Conservation (phyloP, 2,888 invertebrate genomes). For the Strigamia crassipes region DNA sequence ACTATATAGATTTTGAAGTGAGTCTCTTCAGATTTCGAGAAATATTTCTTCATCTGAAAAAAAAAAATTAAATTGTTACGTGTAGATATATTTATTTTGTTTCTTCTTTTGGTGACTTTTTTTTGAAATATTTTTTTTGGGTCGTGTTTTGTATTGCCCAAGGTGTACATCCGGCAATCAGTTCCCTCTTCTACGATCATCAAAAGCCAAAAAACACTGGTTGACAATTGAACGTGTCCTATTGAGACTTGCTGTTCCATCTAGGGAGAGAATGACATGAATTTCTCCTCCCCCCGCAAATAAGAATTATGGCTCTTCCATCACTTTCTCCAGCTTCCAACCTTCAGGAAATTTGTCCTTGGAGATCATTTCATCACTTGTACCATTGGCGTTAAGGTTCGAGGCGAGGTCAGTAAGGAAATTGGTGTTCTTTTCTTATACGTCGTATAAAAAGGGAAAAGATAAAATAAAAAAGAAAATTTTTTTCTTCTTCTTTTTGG, state of each 20-base stretch:
- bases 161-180: constrained; percentile 17
- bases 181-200: constrained; percentile 5
- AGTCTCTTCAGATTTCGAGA: constrained; percentile 11
- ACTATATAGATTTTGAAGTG: neutral
- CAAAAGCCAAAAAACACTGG: constrained; percentile 21
- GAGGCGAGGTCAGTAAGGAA: constrained; percentile 21
- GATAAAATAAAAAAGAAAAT: neutral
- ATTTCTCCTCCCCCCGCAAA: constrained; percentile 4
- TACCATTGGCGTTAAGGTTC: constrained; percentile 21
- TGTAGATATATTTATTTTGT: neutral
- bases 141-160: constrained; percentile 6
- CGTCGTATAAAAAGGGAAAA: neutral
- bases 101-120: neutral
- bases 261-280: constrained; percentile 7
- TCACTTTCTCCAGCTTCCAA: constrained; percentile 16
- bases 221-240: constrained; percentile 16
- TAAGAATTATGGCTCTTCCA: constrained; percentile 21
- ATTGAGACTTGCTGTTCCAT: neutral
- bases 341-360: constrained; percentile 14
- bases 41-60: constrained; percentile 5
- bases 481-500: neutral
- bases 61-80: neutral
- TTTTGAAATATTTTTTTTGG: neutral
- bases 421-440: constrained; percentile 11
- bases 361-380: constrained; percentile 21